Conservation (phyloP, 2,113 vertebrate species). For the Telmatochromis brachygnathus region DNA sequence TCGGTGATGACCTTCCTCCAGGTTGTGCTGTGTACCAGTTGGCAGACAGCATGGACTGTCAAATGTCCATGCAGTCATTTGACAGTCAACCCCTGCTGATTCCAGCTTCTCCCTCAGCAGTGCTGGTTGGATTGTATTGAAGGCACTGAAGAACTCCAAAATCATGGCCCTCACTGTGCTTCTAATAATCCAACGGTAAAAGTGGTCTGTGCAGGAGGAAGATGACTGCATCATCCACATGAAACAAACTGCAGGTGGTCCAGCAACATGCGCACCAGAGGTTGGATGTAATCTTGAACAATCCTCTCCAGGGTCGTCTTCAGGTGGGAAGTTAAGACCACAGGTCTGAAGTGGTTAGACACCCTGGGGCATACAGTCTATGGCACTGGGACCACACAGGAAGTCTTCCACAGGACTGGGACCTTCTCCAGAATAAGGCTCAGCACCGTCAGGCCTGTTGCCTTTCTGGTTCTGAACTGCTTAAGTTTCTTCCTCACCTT, state of each 20-base stretch:
- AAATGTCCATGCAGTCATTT: neutral
- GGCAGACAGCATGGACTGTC: neutral
- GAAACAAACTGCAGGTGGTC: neutral
- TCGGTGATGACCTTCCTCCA: neutral
- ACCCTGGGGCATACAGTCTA: neutral
- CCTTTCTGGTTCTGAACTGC: neutral
- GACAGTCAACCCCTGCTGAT: neutral
- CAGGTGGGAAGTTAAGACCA: neutral
- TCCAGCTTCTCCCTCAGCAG: neutral
- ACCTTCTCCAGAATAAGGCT: neutral
- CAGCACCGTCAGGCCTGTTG: neutral
- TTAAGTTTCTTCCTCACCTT: neutral
- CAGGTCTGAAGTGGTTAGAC: neutral
- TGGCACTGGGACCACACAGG: neutral
- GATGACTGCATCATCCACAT: neutral
- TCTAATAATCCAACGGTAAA: neutral
- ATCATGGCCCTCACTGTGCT: neutral
- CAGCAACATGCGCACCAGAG: neutral
- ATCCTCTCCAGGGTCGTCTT: accelerated
- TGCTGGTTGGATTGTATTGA: neutral
- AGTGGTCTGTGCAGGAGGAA: neutral
- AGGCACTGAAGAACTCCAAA: neutral
- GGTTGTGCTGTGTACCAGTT: neutral
- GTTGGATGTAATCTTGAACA: neutral
- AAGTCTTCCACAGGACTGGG: neutral